These are phyloP conservation scores for Pheosia tremula DNA, from an alignment of 2,888 invertebrate species.

Conservation along the genomic window DNA sequence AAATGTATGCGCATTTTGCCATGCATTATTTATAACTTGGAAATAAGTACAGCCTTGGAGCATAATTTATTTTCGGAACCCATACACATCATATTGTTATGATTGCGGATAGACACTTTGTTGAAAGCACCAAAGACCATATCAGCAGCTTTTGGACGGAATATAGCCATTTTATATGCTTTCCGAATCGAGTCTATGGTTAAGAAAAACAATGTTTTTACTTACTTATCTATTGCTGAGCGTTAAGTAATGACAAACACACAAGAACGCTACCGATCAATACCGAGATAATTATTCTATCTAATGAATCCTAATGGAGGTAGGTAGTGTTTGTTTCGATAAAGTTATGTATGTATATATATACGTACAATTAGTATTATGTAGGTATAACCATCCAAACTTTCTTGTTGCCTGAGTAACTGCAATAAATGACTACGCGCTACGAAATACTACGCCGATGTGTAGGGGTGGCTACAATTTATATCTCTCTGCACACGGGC, in stretches of 20 bases:
- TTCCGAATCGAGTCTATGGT: no score
- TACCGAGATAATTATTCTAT: background rate
- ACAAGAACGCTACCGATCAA: background rate
- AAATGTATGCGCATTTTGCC: slow-evolving; percentile 5
- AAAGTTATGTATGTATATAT: background rate
- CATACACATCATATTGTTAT: background rate
- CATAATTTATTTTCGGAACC: no score
- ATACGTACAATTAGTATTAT: background rate
- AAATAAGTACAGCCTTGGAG: no score
- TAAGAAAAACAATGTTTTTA: no score
- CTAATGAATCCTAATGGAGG: background rate
- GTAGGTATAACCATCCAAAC: no score
- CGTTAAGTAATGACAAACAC: background rate
- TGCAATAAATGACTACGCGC: slow-evolving; percentile 3
- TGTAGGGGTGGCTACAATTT: background rate
- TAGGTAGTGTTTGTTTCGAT: background rate
- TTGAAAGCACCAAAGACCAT: background rate
- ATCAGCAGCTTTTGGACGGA: no score
- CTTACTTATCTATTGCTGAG: no score
- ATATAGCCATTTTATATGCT: no score
- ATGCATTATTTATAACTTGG: no score
- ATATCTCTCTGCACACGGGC: no score
- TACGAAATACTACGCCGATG: slow-evolving; percentile 9
- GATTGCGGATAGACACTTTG: background rate
- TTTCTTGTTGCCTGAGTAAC: background rate